Evolutionary conservation across 2,113 vertebrate species (phyloP).

Genomic region (Micronycteris hirsuta): DNA sequence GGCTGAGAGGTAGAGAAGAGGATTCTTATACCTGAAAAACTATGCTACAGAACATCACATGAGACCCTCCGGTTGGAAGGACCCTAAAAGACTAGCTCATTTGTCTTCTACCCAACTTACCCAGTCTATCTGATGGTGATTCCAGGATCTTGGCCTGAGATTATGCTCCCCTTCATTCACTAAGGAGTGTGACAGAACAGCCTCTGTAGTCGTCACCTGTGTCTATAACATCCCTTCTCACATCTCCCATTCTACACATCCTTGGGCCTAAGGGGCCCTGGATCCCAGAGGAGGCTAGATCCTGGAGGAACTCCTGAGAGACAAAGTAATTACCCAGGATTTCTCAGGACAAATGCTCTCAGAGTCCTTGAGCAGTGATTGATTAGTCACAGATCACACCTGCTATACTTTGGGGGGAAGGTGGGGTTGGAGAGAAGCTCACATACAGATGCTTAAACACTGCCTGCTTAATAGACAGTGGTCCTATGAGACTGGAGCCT

Average conservation of each 20-base stretch:
- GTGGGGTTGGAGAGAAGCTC: neutral
- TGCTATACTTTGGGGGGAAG: neutral
- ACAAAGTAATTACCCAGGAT: neutral
- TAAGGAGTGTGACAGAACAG: neutral
- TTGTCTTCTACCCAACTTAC: neutral
- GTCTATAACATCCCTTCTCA: neutral
- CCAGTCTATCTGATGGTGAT: neutral
- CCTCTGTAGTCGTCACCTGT: neutral
- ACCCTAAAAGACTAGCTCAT: neutral
- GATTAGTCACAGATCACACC: neutral
- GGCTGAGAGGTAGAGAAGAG: neutral
- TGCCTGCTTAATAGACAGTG: neutral
- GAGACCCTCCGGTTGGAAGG: neutral
- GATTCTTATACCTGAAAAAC: neutral
- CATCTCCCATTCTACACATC: neutral
- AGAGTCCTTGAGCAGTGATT: neutral
- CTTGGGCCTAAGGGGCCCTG: neutral
- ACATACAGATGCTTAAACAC: neutral
- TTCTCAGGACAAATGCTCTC: neutral
- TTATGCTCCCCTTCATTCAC: neutral
- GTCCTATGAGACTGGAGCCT: neutral
- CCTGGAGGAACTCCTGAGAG: neutral
- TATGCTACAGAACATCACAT: neutral
- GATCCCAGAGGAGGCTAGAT: neutral
- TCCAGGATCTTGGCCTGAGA: neutral